Conservation (phyloP, 30 jellyfish, hydroid and myxozoan species). For the Pseudorhiza aurosa region DNA sequence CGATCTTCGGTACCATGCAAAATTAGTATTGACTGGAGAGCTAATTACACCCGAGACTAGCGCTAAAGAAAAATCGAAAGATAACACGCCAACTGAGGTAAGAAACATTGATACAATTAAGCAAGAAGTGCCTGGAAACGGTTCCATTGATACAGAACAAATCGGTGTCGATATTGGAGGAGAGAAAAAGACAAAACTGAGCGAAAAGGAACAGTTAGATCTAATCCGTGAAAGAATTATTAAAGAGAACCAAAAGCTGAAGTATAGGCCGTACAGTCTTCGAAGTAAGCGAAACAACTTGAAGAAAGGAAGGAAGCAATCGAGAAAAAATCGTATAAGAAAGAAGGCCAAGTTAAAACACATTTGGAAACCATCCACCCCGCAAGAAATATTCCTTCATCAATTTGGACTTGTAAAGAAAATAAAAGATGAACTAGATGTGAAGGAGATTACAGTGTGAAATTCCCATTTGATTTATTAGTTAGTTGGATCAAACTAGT, state of each 20-base stretch:
- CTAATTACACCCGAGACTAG: neutral
- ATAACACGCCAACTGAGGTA: neutral
- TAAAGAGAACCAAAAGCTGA: constrained; percentile 40
- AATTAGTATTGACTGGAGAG: constrained; percentile 22
- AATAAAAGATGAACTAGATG: neutral
- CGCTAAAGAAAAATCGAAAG: neutral
- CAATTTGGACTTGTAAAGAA: constrained; percentile 49
- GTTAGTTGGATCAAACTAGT: no score
- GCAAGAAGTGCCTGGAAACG: neutral
- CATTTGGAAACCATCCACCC: constrained; percentile 52
- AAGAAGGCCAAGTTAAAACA: neutral
- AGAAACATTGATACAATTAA: neutral
- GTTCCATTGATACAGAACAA: neutral
- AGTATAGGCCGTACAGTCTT: constrained; percentile 72
- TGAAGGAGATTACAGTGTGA: no score
- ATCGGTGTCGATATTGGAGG: neutral
- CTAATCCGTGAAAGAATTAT: constrained; percentile 14
- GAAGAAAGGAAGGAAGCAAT: neutral
- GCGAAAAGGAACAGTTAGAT: constrained; percentile 30
- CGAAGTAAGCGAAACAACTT: constrained; percentile 47
- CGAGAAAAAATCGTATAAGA: constrained; percentile 4
- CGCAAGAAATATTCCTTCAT: constrained; percentile 45
- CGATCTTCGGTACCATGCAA: constrained; percentile 38
- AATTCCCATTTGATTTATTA: no score
- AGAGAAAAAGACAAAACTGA: neutral